These are phyloP conservation scores for Vanessa cardui DNA, from an alignment of 2,888 invertebrate species.

Conservation along the genomic window DNA sequence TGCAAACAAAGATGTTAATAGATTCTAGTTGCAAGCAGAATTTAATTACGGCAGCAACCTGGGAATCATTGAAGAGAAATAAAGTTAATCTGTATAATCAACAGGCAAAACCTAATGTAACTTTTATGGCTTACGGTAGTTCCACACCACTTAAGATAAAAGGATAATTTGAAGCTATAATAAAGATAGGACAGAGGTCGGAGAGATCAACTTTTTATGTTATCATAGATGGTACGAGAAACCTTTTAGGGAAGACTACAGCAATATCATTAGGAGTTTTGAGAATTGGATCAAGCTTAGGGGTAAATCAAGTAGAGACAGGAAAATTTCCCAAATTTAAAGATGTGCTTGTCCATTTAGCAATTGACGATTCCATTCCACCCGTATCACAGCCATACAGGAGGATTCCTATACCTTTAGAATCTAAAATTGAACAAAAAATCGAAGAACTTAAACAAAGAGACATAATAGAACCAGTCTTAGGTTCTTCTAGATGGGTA, in stretches of 20 bases:
- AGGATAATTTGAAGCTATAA: conserved; percentile 10
- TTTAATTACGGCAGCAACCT: conserved; percentile 8
- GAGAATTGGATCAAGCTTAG: background rate
- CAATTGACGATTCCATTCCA: conserved; percentile 12
- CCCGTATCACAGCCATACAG: conserved; percentile 9
- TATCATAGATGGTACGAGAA: conserved; percentile 4
- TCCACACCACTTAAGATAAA: conserved; percentile 12
- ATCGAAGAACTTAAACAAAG: background rate
- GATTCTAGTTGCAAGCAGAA: conserved; percentile 34
- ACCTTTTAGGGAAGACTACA: conserved; percentile 2
- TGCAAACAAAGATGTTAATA: conserved; percentile 36
- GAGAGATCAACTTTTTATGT: conserved; percentile 11
- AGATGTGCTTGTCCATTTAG: conserved; percentile 4
- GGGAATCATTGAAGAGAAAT: conserved; percentile 9
- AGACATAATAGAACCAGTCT: conserved; percentile 43
- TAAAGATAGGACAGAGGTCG: conserved; percentile 5
- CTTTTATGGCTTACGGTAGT: conserved; percentile 9
- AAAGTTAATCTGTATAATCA: conserved; percentile 10
- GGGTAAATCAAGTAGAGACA: background rate
- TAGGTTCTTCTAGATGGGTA: conserved; percentile 34
- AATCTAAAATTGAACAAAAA: background rate
- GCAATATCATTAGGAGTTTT: conserved; percentile 10
- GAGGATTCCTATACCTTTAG: no score
- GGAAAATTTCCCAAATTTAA: conserved; percentile 10
- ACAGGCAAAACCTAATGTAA: conserved; percentile 1